These are phyloP conservation scores for Bombus affinis DNA, from an alignment of 1,140 invertebrate genomes.

Conservation along the genomic window DNA sequence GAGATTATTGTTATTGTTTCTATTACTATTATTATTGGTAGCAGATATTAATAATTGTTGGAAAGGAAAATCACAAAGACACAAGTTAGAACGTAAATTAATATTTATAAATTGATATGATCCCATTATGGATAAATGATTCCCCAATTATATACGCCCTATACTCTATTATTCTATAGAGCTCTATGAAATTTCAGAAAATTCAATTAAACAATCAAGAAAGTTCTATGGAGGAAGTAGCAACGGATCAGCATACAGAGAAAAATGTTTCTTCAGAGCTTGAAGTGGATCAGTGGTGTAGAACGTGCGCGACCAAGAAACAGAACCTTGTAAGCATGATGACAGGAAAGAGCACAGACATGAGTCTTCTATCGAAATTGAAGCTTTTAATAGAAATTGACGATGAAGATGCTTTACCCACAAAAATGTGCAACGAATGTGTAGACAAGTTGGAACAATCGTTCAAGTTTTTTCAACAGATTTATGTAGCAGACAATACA, in stretches of 20 bases:
- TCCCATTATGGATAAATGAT: too few relatives aligned
- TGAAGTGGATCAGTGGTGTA: slow-evolving; percentile 50
- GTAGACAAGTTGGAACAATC: slow-evolving; percentile 56
- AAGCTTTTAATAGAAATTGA: slow-evolving; percentile 62
- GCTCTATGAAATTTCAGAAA: slow-evolving; percentile 22
- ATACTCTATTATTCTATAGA: background rate
- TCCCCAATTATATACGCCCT: background rate
- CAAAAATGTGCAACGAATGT: slow-evolving; percentile 57
- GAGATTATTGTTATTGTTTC: too few relatives aligned
- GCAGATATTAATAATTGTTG: too few relatives aligned
- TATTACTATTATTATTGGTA: too few relatives aligned
- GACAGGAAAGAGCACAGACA: slow-evolving; percentile 32
- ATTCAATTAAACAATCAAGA: slow-evolving; percentile 30
- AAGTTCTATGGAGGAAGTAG: slow-evolving; percentile 13
- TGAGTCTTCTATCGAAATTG: slow-evolving; percentile 53
- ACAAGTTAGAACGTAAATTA: background rate
- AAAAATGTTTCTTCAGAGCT: slow-evolving; percentile 32
- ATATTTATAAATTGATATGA: background rate
- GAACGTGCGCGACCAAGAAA: slow-evolving; percentile 59
- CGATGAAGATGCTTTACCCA: slow-evolving; percentile 49
- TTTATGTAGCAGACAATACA: slow-evolving; percentile 55
- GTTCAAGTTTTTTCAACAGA: slow-evolving; percentile 61
- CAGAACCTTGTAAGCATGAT: slow-evolving; percentile 54
- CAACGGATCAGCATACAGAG: background rate
- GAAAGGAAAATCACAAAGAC: too few relatives aligned